Evolutionary conservation across 2,113 vertebrate genomes (phyloP), one percentile per base, ranked within the genome.

Genomic region (Antennarius striatus): DNA sequence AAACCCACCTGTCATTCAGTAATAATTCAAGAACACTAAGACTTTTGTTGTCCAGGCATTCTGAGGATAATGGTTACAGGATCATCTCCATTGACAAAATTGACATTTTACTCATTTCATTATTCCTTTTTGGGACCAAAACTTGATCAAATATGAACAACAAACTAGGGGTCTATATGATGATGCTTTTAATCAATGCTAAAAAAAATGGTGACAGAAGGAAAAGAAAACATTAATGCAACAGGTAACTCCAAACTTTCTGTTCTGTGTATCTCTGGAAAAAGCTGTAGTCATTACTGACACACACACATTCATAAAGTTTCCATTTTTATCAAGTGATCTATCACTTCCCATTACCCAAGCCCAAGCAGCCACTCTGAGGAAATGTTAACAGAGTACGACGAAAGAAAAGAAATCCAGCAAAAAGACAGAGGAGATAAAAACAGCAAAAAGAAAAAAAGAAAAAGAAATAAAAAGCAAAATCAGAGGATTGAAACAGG

Each of bases 401-500:
- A 36, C 7, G 32, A 36, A 36, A 36, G 32, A 43, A 43, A 43
- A 11, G 42, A 48, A 50, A 67, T 40, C 56, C 6, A 64, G 17
- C 60, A 60, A 29, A 66, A 39, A n/a, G 10, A 56, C 32, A 49
- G 39, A 36, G 28, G 40, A 49, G 22, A 82, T 60, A 59, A 78
- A 63, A 75, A 77, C n/a, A 59, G 47, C n/a, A 39, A 68, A 67
- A 84, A 16, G 49, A 71, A 64, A 78, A 52, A 49, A 64, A 78
- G 50, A 49, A 22, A 59, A 87, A 78, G 70, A 15, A 77, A 61
- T 75, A 83, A 79, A 75, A 67, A 81, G 83, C 69, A 77, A 75
- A 75, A 75, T 75, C 73, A 52, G 40, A 77, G 71, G 69, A 81
- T 55, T 82, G 72, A 73, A 81, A 71, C 77, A 86, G 75, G 70